Base-by-base conservation (phyloP, 1,140 invertebrate species). In the Hycleus cichorii region DNA sequence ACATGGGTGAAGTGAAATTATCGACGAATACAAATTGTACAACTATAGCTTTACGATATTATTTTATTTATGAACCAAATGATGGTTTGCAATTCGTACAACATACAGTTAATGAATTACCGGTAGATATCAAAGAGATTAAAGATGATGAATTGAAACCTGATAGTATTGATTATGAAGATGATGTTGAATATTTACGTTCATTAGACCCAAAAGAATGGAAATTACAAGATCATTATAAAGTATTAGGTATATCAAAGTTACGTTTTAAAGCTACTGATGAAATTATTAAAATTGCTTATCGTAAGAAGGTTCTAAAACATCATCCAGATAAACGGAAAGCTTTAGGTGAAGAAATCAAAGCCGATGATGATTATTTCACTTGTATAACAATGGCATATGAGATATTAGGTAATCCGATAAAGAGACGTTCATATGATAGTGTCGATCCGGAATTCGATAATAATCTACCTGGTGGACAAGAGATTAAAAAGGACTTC, bases 371-470 rank as follows among this genome's bases (percentile, higher is more conserved):
- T 69, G 95, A 98, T 77, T 98, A 98, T 76, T 99, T 98, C 74
- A 94, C 95, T 0, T 98, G 95, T 73, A 98, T 99, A 68, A 98
- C 95, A n/a, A 94, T 93, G 80, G 95, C 95, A 10, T 93, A 90
- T 82, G 93, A 97, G 78, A 91, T 86, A 27, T 78, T 95, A 58
- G 91, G 94, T 0, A 92, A 86, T 66, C 80, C 87, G 9, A 72
- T 80, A 4, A 93, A 90, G 69, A 80, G 95, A 62, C 80, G 88
- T 60, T 89, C 95, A 1, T 99, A 91, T 76, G 97, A 99, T 78
- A 97, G 94, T 26, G 86, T 98, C 54, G 97, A 99, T 78, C 93
- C 93, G 4, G 81, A 86, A 62, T 96, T 98, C 75, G 93, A 96
- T 73, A 92, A 99, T 66, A 78, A 79, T 58, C 77, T 98, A 39